A percentile compares a stretch with the other conserved stretches of the same genome.
Conservation (phyloP, 2,113 vertebrate species). For the Hippotragus niger region DNA sequence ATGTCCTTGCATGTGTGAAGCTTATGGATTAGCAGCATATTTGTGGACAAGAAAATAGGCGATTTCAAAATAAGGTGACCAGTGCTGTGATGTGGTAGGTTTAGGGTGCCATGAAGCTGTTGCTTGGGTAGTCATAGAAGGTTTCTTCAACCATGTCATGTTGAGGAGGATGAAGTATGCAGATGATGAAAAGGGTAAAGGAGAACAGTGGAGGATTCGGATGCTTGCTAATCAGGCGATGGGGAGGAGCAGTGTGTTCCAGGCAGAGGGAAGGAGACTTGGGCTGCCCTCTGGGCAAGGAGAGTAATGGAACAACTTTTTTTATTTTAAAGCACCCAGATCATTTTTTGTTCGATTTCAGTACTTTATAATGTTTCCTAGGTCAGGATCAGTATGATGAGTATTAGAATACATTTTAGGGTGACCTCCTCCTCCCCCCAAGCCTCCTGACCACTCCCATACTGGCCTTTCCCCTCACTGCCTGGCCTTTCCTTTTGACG, state of each 20-base stretch:
- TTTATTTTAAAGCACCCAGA: background rate
- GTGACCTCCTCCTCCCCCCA: background rate
- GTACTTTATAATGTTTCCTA: background rate
- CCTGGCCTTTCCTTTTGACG: background rate
- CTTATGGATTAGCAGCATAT: background rate
- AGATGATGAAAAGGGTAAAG: background rate
- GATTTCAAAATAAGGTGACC: background rate
- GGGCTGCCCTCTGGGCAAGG: background rate
- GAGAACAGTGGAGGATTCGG: background rate
- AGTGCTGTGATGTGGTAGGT: background rate
- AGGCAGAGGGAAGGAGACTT: background rate
- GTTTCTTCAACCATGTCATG: background rate
- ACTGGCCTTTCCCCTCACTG: background rate
- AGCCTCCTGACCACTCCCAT: background rate
- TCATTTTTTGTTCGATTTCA: background rate
- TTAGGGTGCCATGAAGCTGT: background rate
- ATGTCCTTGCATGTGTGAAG: background rate
- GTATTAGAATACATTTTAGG: background rate
- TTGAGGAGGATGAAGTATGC: background rate
- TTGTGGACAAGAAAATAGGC: background rate
- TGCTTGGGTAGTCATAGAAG: background rate
- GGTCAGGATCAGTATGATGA: background rate
- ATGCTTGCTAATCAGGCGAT: background rate
- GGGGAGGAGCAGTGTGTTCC: background rate
- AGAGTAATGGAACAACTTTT: background rate